These are phyloP conservation scores for Clunio marinus DNA, from an alignment of 2,888 invertebrate species.

Conservation along the genomic window DNA sequence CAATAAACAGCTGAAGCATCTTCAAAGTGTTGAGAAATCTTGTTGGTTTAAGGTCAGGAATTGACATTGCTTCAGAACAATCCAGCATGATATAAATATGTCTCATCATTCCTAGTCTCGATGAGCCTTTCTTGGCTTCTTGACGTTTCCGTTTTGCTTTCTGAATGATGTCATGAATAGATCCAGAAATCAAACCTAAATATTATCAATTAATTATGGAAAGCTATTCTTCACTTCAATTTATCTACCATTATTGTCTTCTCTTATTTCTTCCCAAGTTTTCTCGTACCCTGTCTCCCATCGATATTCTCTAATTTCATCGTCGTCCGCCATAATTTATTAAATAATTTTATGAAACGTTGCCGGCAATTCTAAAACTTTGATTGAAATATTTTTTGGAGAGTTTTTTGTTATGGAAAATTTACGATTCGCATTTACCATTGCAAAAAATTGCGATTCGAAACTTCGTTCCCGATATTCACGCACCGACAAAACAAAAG, in stretches of 20 bases:
- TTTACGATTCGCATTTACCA: too few species aligned
- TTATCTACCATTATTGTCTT: conserved; percentile 4
- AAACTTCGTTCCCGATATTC: too few species aligned
- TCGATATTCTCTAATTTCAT: conserved; percentile 82
- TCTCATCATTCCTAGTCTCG: conserved; percentile 97
- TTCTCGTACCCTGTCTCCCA: conserved; percentile 96
- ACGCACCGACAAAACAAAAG: too few species aligned
- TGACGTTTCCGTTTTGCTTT: conserved; percentile 79
- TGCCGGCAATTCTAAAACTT: not conserved
- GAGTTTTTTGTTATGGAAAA: too few species aligned
- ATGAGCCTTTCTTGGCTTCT: conserved; percentile 66
- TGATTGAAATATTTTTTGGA: too few species aligned
- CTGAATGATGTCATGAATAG: conserved; percentile 87
- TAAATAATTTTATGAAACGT: not conserved
- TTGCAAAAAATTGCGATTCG: too few species aligned
- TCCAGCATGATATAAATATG: conserved; percentile 90
- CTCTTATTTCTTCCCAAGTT: conserved; percentile 65
- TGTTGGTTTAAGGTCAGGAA: conserved; percentile 93
- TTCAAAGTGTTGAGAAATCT: conserved; percentile 81
- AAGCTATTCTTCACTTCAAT: conserved; percentile 70
- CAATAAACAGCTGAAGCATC: conserved; percentile 88
- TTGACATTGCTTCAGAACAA: conserved; percentile 90
- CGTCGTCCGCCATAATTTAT: conserved; percentile 59
- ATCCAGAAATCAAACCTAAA: conserved; percentile 76
- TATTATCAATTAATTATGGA: conserved; percentile 62